phyloP scores from a whole-genome alignment of 2,113 vertebrate species.

The Tyrannus savana region DNA sequence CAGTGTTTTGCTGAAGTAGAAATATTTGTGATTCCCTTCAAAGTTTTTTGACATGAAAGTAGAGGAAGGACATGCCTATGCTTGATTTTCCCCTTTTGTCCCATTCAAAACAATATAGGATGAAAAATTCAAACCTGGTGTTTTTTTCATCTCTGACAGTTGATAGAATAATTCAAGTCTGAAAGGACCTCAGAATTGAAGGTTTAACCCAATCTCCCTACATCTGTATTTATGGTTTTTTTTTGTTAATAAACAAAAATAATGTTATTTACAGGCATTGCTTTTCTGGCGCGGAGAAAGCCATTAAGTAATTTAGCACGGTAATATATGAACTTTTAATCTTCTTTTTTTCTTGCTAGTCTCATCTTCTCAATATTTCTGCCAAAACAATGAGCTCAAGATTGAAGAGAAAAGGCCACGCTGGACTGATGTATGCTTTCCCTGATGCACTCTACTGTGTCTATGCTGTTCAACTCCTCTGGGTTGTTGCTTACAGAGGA shows the following conservation, averaged over 20 bases:
- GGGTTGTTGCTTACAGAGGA: neutral
- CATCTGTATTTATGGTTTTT: neutral
- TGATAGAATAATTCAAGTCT: neutral
- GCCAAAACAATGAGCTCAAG: neutral
- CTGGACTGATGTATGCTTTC: accelerated
- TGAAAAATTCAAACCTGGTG: neutral
- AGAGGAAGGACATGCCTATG: neutral
- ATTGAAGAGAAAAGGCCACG: neutral
- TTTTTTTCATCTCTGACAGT: neutral
- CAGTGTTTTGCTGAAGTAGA: neutral
- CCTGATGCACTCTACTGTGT: neutral
- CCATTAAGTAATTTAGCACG: neutral
- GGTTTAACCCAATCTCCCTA: neutral
- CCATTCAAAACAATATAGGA: neutral
- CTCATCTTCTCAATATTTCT: neutral
- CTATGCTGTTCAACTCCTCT: neutral
- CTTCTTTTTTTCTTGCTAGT: neutral
- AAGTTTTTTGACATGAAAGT: neutral
- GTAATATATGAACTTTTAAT: neutral
- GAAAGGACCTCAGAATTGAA: neutral
- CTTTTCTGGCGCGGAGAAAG: neutral
- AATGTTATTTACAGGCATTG: neutral
- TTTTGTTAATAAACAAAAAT: neutral
- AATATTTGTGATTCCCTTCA: neutral
- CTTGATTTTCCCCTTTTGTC: neutral